Evolutionary conservation across 2,888 invertebrate genomes (phyloP).

Genomic region (Eurytoma californica): DNA sequence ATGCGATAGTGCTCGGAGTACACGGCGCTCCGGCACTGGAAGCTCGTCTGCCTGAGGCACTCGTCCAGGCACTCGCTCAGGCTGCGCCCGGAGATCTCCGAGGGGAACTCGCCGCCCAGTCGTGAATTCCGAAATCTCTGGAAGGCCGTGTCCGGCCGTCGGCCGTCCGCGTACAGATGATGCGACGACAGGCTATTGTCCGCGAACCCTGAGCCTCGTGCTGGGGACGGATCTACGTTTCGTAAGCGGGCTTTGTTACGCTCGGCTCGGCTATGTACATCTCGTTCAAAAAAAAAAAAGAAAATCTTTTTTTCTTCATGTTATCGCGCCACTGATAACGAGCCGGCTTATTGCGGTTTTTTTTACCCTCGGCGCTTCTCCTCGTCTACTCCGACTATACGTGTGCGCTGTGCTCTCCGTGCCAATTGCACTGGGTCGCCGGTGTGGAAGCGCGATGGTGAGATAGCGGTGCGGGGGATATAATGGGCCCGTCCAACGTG

Average conservation of each 20-base stretch:
- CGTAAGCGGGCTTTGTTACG: constrained; percentile 61
- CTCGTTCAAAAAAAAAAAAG: neutral
- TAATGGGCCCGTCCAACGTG: constrained; percentile 18
- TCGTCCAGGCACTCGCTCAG: constrained; percentile 93
- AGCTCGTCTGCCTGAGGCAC: constrained; percentile 91
- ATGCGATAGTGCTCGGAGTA: constrained; percentile 91
- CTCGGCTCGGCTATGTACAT: constrained; percentile 54
- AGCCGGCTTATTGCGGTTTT: constrained; percentile 52
- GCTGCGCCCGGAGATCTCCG: constrained; percentile 91
- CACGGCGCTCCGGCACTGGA: constrained; percentile 91
- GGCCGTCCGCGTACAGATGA: constrained; percentile 88
- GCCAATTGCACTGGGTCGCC: neutral
- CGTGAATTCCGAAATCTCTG: constrained; percentile 90
- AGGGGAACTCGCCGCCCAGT: constrained; percentile 91
- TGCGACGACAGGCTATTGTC: constrained; percentile 88
- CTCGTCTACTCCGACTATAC: neutral
- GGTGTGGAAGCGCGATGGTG: constrained; percentile 9
- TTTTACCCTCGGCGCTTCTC: constrained; percentile 21
- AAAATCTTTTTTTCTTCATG: neutral
- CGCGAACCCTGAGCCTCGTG: constrained; percentile 91
- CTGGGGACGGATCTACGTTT: constrained; percentile 76
- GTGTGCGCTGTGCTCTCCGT: constrained; percentile 8
- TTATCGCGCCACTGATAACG: constrained; percentile 30
- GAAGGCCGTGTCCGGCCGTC: constrained; percentile 92
- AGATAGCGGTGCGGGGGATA: neutral